A percentile compares a stretch with the other conserved stretches of the same genome.
phyloP scores from a whole-genome alignment of 1,140 invertebrate species.

The Brachionus sp. region DNA sequence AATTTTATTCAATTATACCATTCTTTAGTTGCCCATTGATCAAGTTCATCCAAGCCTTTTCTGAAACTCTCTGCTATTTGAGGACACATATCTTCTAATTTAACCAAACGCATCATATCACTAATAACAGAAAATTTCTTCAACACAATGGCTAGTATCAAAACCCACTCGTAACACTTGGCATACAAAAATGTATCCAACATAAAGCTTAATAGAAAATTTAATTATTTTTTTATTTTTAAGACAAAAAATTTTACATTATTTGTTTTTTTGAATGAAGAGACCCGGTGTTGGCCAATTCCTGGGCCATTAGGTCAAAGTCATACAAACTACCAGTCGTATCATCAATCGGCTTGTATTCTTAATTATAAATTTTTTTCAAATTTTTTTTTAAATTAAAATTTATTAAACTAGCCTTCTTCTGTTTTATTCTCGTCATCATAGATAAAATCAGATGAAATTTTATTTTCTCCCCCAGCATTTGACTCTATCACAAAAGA shows the following conservation, averaged over 20 bases:
- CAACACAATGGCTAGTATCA: not conserved
- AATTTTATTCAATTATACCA: not conserved
- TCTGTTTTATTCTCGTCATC: not conserved
- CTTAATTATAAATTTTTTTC: not conserved
- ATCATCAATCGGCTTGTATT: not conserved
- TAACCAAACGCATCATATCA: not conserved
- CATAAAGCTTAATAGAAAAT: not conserved
- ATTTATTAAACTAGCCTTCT: not conserved
- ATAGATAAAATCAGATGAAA: slow-evolving; percentile 18
- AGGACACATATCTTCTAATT: not conserved
- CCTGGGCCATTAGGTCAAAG: slow-evolving; percentile 32
- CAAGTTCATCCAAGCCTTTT: not conserved
- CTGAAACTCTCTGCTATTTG: not conserved
- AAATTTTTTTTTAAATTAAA: not conserved
- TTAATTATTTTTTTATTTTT: not conserved
- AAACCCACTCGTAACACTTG: slow-evolving; percentile 35
- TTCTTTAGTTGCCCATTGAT: slow-evolving; percentile 12
- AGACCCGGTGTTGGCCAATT: slow-evolving; percentile 12
- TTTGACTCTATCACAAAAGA: not conserved
- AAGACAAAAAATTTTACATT: not conserved
- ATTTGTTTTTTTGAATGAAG: slow-evolving; percentile 11
- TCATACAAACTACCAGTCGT: not conserved
- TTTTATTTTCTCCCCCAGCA: not conserved
- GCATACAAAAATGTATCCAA: not conserved
- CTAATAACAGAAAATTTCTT: not conserved